Base-by-base conservation (phyloP, 2,113 vertebrate species). In the Pipra filicauda region DNA sequence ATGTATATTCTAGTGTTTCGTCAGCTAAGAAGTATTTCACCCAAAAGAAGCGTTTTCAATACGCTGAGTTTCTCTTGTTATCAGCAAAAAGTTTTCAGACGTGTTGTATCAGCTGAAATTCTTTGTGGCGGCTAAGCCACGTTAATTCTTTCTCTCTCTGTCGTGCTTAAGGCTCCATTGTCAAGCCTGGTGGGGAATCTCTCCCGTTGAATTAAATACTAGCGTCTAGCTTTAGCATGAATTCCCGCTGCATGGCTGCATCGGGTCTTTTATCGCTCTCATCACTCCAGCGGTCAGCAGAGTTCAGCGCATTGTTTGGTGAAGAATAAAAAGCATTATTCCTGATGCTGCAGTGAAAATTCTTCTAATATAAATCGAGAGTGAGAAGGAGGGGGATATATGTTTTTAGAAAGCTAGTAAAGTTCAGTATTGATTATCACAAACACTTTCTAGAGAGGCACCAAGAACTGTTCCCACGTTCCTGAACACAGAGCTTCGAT, bases 261-360 rank as follows among this genome's bases (percentile, higher is more conserved):
- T 95, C 89, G 87, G 97, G 95, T 97, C 98, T 98, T 98, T 98
- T 98, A 98, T 97, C 97, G 33, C 91, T 95, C 94, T 76, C 96
- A 98, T 97, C 96, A 96, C 96, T 97, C 95, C 78, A 94, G 90
- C 81, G 96, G 97, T 98, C 98, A 98, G 98, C 98, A 97, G 96
- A 96, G 96, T 98, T 98, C 97, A 98, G 95, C 64, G 51, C 90
- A 98, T 99, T 97, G 97, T 98, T 98, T 98, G 94, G 91, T 30
- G 91, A 93, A 96, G 96, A 97, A 95, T 96, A 87, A 85, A 91
- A 90, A 81, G 82, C 69, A 61, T 84, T 86, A 88, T 88, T 93
- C 70, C 86, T 55, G 65, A 49, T 91, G 79, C 82, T 78, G 81
- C 73, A 85, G 58, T 91, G 78, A 80, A 95, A 95, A 95, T 57